These are phyloP conservation scores for Macrobrachium rosenbergii DNA, from an alignment of 1,140 invertebrate genomes.

Conservation along the genomic window DNA sequence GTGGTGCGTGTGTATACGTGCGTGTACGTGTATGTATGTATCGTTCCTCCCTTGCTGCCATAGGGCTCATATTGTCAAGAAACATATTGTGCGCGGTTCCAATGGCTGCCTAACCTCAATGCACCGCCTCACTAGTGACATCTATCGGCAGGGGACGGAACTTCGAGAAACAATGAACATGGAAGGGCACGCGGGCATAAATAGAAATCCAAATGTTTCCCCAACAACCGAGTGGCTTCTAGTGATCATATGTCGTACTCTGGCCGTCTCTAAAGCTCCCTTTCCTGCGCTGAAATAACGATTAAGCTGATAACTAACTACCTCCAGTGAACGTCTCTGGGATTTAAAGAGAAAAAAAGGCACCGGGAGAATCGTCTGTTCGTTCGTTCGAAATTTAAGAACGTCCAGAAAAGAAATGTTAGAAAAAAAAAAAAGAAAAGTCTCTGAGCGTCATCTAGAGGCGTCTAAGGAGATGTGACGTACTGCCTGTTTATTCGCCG, in stretches of 20 bases:
- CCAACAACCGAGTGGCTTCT: slow-evolving; percentile 30
- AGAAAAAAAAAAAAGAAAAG: too few relatives aligned
- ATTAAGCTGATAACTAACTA: too few relatives aligned
- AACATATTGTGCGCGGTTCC: slow-evolving; percentile 58
- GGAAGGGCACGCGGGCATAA: slow-evolving; percentile 54
- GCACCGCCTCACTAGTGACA: slow-evolving; percentile 58
- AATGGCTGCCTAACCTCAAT: slow-evolving; percentile 48
- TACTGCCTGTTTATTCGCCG: too few relatives aligned
- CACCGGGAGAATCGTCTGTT: too few relatives aligned
- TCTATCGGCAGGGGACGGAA: slow-evolving; percentile 54
- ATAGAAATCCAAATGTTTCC: slow-evolving; percentile 57
- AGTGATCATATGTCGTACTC: slow-evolving; percentile 34
- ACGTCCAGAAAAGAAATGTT: too few relatives aligned
- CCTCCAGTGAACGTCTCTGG: background rate
- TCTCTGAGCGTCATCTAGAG: too few relatives aligned
- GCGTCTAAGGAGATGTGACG: too few relatives aligned
- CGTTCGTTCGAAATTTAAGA: too few relatives aligned
- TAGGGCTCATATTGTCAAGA: slow-evolving; percentile 60
- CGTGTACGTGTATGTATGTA: slow-evolving; percentile 18
- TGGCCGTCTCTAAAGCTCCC: too few relatives aligned
- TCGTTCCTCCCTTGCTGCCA: slow-evolving; percentile 48
- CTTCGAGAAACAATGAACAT: slow-evolving; percentile 56
- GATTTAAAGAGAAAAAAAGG: background rate
- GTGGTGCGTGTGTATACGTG: background rate
- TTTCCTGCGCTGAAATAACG: background rate